Conservation (phyloP, 2,797 vertebrate genomes). For the Pipistrellus pygmaeus region DNA sequence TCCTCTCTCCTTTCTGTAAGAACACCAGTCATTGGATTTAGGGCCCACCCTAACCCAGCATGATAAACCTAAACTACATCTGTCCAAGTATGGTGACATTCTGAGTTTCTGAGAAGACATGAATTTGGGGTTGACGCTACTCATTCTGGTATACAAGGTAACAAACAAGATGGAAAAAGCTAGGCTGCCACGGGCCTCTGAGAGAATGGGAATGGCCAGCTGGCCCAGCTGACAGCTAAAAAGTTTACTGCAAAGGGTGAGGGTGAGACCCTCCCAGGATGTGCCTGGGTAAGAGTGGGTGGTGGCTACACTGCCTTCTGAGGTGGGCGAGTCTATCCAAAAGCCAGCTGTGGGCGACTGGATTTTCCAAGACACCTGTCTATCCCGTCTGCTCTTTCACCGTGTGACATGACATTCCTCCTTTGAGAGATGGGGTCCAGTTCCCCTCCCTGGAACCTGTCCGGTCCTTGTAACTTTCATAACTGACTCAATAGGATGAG, state of each 20-base stretch:
- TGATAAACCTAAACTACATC: background rate
- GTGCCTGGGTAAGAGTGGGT: rapidly evolving
- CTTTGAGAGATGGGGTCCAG: background rate
- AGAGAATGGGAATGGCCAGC: background rate
- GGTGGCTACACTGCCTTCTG: background rate
- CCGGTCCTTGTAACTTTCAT: background rate
- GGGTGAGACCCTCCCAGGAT: background rate
- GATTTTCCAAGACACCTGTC: background rate
- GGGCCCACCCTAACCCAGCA: background rate
- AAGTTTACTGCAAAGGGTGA: background rate
- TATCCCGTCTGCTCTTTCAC: background rate
- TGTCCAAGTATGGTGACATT: background rate
- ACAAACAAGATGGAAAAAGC: background rate
- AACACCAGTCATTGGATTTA: background rate
- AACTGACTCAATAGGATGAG: background rate
- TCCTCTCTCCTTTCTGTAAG: background rate
- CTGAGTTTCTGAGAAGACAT: background rate
- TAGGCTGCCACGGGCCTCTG: background rate
- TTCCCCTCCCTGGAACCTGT: background rate
- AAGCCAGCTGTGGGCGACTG: background rate
- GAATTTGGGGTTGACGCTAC: background rate
- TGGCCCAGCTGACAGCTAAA: background rate
- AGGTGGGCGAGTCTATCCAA: background rate
- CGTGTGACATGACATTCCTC: background rate
- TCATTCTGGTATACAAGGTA: background rate